Base-by-base conservation (phyloP, 2,888 invertebrate genomes). In the Horisme vitalbata region DNA sequence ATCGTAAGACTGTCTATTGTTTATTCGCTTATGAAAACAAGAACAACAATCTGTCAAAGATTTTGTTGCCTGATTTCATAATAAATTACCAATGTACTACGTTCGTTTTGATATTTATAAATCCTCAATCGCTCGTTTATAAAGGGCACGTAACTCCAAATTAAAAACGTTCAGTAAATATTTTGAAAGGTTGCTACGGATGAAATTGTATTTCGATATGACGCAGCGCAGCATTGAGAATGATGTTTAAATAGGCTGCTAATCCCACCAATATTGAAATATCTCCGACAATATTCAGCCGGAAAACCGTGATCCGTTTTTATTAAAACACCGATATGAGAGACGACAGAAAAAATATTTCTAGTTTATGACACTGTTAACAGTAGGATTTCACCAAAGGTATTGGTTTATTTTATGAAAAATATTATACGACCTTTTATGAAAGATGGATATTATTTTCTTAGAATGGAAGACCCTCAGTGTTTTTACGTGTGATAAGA, bases 221-320 rank as follows among this genome's bases (percentile, higher is more conserved):
- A 74, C 77, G 72, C 66, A 68, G 78, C 66, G 73, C 67, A 68
- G 72, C 77, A 82, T 83, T 81, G 77, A 82, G 75, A 75, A 71
- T 71, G 76, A 71, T 87, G 86, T 87, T 87, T 87, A 85, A 87
- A 86, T 81, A 86, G 87, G 84, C 79, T 75, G 80, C 82, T 88
- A 88, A 88, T 88, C 86, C 84, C 63, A 77, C 85, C 87, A 85
- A 86, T 88, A 88, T 88, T 88, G 88, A 88, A 88, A 88, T 85
- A 88, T 88, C 87, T 74, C 79, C 79, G 86, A 88, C 88, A 87
- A 86, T 88, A 86, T 87, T 83, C 84, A 75, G 70, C 61, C 72
- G 74, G 75, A 64, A 74, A 75, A 77, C 77, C 65, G 75, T 83
- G 78, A 87, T 86, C 87, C 87, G 78, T 69, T 83, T 84, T 87